phyloP scores from a whole-genome alignment of 2,113 vertebrate genomes.

The Myanophis thanlyinensis region DNA sequence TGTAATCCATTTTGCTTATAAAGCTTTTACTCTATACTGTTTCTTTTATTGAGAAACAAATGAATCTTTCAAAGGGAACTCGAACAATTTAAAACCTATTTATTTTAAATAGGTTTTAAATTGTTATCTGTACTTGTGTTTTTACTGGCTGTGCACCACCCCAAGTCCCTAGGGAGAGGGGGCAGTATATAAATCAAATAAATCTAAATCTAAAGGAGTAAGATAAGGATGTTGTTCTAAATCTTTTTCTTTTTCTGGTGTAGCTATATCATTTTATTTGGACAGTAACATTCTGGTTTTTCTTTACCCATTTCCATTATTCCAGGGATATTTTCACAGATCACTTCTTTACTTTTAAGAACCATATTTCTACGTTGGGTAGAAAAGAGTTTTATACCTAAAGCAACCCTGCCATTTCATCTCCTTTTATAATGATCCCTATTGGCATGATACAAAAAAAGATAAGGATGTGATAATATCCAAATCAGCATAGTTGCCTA shows the following conservation, averaged over 20 bases:
- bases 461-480: neutral
- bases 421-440: neutral
- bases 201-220: too few species aligned
- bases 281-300: neutral
- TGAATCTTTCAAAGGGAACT: neutral
- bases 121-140: too few species aligned
- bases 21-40: neutral
- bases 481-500: neutral
- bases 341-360: neutral
- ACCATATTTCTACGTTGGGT: neutral
- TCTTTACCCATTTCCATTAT: neutral
- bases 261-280: neutral
- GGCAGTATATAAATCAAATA: too few species aligned
- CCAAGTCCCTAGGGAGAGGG: too few species aligned
- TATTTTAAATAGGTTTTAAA: too few species aligned
- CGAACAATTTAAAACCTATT: too few species aligned
- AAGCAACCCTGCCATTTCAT: neutral
- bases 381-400: neutral
- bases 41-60: neutral
- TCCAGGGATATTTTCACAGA: neutral
- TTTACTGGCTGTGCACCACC: too few species aligned
- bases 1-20: neutral
- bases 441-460: neutral
- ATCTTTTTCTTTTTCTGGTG: neutral
- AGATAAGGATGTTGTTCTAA: neutral